These are phyloP conservation scores for Tiliacea aurago DNA, from an alignment of 2,888 invertebrate species.

Conservation along the genomic window DNA sequence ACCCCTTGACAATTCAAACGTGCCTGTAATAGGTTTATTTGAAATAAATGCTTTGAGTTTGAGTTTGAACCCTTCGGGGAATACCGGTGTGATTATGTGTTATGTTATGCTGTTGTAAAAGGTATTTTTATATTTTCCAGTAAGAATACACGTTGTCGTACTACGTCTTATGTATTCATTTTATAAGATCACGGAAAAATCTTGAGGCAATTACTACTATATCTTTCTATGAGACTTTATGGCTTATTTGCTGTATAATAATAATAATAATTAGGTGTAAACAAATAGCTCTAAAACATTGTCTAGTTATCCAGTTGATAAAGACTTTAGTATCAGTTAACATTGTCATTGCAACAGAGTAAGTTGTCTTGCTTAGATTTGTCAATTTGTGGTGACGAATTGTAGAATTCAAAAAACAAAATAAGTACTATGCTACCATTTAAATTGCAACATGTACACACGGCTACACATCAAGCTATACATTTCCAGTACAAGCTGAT, in stretches of 20 bases:
- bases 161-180: background rate
- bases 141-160: background rate
- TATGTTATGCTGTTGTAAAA: background rate
- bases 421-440: background rate
- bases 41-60: no score
- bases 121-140: background rate
- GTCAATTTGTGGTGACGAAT: conserved; percentile 2
- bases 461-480: no score
- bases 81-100: no score
- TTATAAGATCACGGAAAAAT: background rate
- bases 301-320: conserved; percentile 6
- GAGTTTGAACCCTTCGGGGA: no score
- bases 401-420: background rate
- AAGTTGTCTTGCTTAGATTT: background rate
- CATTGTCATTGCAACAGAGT: background rate
- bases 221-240: background rate
- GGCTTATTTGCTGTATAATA: background rate
- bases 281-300: conserved; percentile 6
- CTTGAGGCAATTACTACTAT: background rate
- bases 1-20: no score
- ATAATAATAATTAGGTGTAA: conserved; percentile 7
- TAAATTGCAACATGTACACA: no score
- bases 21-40: no score
- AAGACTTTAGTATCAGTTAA: conserved; percentile 7
- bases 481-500: no score